These are phyloP conservation scores for Dissostichus mawsoni DNA, from an alignment of 2,113 vertebrate genomes.

Conservation along the genomic window DNA sequence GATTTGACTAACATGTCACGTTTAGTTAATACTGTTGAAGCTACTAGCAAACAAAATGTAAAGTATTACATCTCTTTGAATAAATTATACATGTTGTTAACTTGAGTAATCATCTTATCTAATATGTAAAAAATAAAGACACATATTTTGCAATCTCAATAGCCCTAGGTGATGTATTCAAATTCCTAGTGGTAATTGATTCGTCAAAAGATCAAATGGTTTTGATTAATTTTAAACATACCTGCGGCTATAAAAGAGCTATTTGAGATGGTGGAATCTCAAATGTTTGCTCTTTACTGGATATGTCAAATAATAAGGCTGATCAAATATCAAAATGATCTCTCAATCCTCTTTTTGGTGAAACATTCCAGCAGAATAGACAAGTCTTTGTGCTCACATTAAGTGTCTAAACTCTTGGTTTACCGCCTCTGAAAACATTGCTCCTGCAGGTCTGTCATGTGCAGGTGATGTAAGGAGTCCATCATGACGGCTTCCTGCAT, in stretches of 20 bases:
- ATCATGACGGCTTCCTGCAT: conserved; percentile 46
- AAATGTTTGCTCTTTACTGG: background rate
- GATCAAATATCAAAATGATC: background rate
- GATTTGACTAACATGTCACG: background rate
- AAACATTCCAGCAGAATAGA: background rate
- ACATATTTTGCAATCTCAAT: too few species aligned
- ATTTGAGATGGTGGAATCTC: background rate
- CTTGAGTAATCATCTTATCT: too few species aligned
- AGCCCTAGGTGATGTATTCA: too few species aligned
- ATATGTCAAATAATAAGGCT: background rate
- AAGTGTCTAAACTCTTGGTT: background rate
- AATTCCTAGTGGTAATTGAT: too few species aligned
- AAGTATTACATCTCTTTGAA: too few species aligned
- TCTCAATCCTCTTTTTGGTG: background rate
- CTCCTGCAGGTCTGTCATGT: conserved; percentile 20
- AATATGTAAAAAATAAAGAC: too few species aligned
- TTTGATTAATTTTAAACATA: too few species aligned
- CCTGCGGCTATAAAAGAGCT: too few species aligned
- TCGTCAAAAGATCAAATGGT: too few species aligned
- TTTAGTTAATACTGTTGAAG: background rate
- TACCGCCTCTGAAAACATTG: background rate
- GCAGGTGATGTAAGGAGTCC: conserved; percentile 28
- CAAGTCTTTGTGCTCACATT: background rate
- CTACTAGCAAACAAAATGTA: background rate
- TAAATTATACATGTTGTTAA: too few species aligned